A percentile compares a stretch with the other conserved stretches of the same genome.
These are phyloP conservation scores for Idaea aversata DNA, from an alignment of 2,888 invertebrate species.

Conservation along the genomic window DNA sequence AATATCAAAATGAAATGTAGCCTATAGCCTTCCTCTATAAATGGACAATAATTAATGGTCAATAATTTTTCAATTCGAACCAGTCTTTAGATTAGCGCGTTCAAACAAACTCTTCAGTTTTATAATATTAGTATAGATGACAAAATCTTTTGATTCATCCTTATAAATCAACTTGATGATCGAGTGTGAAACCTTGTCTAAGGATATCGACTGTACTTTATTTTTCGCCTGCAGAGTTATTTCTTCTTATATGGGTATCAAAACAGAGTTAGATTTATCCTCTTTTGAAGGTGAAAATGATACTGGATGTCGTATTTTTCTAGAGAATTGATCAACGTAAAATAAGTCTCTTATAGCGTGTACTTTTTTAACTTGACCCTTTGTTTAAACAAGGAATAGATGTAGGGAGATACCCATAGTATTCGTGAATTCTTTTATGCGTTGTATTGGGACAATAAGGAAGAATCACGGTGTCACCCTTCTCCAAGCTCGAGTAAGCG, in stretches of 20 bases:
- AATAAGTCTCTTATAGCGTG: constrained; percentile 11
- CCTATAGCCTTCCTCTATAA: too few species aligned
- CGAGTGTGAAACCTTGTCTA: too few species aligned
- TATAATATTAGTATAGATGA: too few species aligned
- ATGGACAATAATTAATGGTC: too few species aligned
- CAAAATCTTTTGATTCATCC: too few species aligned
- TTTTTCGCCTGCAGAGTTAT: neutral
- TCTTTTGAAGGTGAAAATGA: neutral
- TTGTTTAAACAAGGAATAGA: constrained; percentile 32
- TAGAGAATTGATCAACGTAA: neutral
- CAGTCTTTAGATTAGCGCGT: too few species aligned
- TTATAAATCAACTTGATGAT: too few species aligned
- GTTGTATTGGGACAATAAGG: constrained; percentile 58
- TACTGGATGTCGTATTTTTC: neutral
- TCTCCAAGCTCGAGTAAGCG: constrained; percentile 60
- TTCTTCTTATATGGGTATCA: neutral
- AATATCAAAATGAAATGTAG: neutral
- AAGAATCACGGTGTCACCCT: constrained; percentile 73
- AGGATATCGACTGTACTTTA: neutral
- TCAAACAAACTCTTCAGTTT: too few species aligned
- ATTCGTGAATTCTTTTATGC: constrained; percentile 41
- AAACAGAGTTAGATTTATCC: too few species aligned
- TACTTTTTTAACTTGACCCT: constrained; percentile 26
- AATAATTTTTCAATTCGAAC: too few species aligned
- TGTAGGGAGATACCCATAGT: neutral